These are phyloP conservation scores for Bombyx mandarina DNA, from an alignment of 1,140 invertebrate species.

Conservation along the genomic window DNA sequence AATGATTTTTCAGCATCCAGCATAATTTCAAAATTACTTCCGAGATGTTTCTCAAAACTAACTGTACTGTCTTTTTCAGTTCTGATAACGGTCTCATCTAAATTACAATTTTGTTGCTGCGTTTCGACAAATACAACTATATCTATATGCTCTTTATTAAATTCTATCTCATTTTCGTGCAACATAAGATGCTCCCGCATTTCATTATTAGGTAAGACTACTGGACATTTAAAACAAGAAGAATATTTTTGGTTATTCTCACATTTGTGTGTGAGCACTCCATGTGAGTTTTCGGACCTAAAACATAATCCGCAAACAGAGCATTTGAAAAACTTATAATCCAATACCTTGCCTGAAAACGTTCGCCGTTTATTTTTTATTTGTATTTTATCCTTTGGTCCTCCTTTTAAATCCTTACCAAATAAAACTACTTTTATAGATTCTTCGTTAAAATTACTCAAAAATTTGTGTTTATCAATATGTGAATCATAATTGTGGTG, in stretches of 20 bases:
- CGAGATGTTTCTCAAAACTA: not conserved
- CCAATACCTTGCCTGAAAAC: not conserved
- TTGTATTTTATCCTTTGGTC: not conserved
- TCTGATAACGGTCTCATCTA: not conserved
- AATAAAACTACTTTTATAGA: constrained; percentile 2
- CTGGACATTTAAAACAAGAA: constrained; percentile 1
- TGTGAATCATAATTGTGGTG: constrained; percentile 1
- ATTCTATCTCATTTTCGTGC: not conserved
- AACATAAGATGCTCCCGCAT: not conserved
- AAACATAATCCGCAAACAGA: not conserved
- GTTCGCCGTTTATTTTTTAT: not conserved
- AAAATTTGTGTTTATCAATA: not conserved
- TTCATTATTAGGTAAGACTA: not conserved
- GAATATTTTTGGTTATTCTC: not conserved
- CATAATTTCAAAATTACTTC: not conserved
- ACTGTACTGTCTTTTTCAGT: not conserved
- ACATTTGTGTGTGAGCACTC: not conserved
- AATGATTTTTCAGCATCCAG: not conserved
- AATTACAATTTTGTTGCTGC: not conserved
- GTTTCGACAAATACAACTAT: not conserved
- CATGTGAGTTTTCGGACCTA: not conserved
- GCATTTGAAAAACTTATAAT: constrained; percentile 3
- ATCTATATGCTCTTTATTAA: constrained; percentile 1
- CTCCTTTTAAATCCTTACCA: not conserved
- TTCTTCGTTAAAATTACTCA: not conserved